phyloP scores from a whole-genome alignment of 1,140 invertebrate genomes.

The Acyrthosiphon pisum region DNA sequence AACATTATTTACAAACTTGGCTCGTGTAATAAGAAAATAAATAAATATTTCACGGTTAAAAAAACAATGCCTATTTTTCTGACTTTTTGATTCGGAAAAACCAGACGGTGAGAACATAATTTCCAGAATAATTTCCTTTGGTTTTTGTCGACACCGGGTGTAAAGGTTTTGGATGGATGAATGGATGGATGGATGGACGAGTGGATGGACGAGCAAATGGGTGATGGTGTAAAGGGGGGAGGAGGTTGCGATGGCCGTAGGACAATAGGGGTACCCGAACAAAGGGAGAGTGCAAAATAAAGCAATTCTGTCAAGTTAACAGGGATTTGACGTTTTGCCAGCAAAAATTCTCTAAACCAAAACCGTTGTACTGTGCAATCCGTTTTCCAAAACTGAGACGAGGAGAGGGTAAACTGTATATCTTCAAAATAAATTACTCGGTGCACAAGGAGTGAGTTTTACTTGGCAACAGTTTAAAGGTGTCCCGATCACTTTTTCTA shows the following conservation, averaged over 20 bases:
- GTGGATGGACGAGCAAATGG: background rate
- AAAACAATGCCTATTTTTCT: constrained; percentile 43
- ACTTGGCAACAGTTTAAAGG: constrained; percentile 44
- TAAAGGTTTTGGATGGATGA: background rate
- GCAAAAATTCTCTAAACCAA: constrained; percentile 30
- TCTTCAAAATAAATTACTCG: constrained; percentile 46
- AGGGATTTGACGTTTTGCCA: constrained; percentile 51
- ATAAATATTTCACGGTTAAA: constrained; percentile 21
- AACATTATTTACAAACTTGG: constrained; percentile 43
- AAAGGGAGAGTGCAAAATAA: constrained; percentile 50
- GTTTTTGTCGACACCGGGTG: constrained; percentile 32
- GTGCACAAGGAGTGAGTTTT: constrained; percentile 11
- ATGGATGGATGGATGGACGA: background rate
- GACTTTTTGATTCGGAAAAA: constrained; percentile 44
- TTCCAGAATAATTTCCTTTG: constrained; percentile 18
- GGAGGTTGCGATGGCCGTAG: background rate
- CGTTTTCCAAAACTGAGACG: constrained; percentile 23
- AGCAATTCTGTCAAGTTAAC: constrained; percentile 42
- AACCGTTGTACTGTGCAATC: constrained; percentile 38
- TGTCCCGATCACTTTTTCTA: background rate
- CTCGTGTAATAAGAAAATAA: constrained; percentile 39
- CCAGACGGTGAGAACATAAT: constrained; percentile 24
- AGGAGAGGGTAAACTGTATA: constrained; percentile 9
- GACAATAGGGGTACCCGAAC: background rate
- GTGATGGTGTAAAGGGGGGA: background rate